Conservation (phyloP, 1,140 invertebrate species). For the Gryon sp. region DNA sequence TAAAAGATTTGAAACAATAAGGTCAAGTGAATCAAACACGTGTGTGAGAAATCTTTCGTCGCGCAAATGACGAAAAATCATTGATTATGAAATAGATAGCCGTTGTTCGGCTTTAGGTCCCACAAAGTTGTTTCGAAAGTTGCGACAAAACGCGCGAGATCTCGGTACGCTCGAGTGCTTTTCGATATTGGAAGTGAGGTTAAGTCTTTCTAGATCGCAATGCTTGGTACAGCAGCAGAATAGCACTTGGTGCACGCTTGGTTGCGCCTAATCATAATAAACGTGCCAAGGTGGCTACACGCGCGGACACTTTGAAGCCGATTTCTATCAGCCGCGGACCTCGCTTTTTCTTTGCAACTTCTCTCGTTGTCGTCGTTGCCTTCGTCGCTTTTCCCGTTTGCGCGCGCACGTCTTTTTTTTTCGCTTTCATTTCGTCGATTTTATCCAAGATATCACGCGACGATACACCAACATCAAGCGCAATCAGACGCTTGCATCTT, state of each 20-base stretch:
- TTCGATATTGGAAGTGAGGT: slow-evolving; percentile 74
- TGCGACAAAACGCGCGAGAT: slow-evolving; percentile 68
- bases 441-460: slow-evolving; percentile 38
- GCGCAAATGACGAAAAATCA: slow-evolving; percentile 27
- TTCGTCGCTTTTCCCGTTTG: slow-evolving; percentile 23
- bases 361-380: too few relatives aligned
- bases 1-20: too few relatives aligned
- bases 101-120: slow-evolving; percentile 31
- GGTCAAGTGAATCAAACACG: background rate
- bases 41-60: background rate
- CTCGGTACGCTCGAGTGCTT: slow-evolving; percentile 73
- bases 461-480: slow-evolving; percentile 22
- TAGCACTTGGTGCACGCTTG: slow-evolving; percentile 71
- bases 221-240: slow-evolving; percentile 53
- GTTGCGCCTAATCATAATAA: slow-evolving; percentile 78
- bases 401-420: slow-evolving; percentile 9
- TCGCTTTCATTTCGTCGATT: slow-evolving; percentile 6
- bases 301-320: slow-evolving; percentile 70
- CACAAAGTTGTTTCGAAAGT: slow-evolving; percentile 59
- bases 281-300: slow-evolving; percentile 77
- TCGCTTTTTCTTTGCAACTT: slow-evolving; percentile 55
- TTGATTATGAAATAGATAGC: slow-evolving; percentile 46
- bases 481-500: slow-evolving; percentile 23
- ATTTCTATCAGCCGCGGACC: slow-evolving; percentile 72
- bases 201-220: slow-evolving; percentile 62